phyloP scores from a whole-genome alignment of 2,888 invertebrate species.

The Lasioglossum villosulum region DNA sequence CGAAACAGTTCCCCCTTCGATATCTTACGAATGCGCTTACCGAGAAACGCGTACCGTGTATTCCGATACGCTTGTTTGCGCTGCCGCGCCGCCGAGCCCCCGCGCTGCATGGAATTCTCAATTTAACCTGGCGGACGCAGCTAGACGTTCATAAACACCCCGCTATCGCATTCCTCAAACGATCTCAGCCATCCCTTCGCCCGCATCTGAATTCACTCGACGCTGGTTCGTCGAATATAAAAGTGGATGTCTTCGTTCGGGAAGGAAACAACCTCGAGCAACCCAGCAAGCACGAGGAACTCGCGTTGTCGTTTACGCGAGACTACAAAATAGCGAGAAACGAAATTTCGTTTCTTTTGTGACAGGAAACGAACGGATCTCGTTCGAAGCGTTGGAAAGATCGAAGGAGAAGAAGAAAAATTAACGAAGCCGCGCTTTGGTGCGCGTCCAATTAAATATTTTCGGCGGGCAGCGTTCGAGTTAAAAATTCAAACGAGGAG shows the following conservation, averaged over 20 bases:
- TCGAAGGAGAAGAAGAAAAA: too few species aligned
- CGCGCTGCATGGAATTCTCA: conserved; percentile 57
- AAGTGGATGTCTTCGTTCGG: background rate
- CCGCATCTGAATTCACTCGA: conserved; percentile 11
- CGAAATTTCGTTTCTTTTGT: background rate
- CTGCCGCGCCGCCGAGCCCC: background rate
- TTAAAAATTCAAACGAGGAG: background rate
- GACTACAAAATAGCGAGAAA: background rate
- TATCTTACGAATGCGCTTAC: conserved; percentile 40
- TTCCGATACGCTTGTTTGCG: conserved; percentile 56
- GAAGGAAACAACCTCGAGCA: background rate
- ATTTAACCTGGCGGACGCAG: conserved; percentile 50
- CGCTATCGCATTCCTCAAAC: conserved; percentile 62
- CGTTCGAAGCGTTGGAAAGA: too few species aligned
- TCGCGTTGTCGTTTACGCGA: background rate
- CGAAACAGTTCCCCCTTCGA: conserved; percentile 40
- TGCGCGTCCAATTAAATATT: background rate
- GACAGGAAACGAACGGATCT: too few species aligned
- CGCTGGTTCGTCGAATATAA: background rate
- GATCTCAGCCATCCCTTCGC: conserved; percentile 22
- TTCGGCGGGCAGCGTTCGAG: background rate
- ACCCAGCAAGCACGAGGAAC: background rate
- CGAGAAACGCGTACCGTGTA: conserved; percentile 42
- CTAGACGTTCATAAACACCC: conserved; percentile 66
- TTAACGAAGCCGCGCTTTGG: background rate